phyloP scores from a whole-genome alignment of 2,113 vertebrate species.

The Choloepus hoffmanni region DNA sequence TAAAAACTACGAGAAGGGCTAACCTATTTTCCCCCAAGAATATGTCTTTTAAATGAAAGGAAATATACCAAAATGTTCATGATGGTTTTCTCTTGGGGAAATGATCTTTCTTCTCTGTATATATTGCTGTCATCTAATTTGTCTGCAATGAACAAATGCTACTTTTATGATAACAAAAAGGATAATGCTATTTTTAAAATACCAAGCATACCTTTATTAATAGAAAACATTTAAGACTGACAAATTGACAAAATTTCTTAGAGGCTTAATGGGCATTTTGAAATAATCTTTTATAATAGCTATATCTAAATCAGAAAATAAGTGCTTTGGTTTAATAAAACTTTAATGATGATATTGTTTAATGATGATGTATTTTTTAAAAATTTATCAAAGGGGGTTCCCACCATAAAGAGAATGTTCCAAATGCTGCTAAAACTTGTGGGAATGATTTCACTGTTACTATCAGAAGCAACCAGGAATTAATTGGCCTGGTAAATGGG shows the following conservation, averaged over 20 bases:
- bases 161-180: background rate
- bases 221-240: background rate
- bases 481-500: background rate
- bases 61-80: background rate
- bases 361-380: background rate
- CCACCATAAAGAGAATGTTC: background rate
- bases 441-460: background rate
- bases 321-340: background rate
- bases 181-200: background rate
- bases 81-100: background rate
- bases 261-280: background rate
- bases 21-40: background rate
- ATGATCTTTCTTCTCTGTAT: background rate
- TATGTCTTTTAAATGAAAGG: background rate
- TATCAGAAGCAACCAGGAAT: background rate
- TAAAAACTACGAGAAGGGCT: background rate
- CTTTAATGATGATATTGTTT: background rate
- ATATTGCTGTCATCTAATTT: background rate
- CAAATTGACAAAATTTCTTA: constrained; percentile 17
- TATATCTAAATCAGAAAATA: background rate
- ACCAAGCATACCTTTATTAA: background rate
- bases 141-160: background rate
- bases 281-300: background rate
- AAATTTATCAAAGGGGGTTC: background rate
- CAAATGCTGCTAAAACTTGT: background rate